Base-by-base conservation (phyloP, 2,888 invertebrate genomes). In the Dendrolimus pini region DNA sequence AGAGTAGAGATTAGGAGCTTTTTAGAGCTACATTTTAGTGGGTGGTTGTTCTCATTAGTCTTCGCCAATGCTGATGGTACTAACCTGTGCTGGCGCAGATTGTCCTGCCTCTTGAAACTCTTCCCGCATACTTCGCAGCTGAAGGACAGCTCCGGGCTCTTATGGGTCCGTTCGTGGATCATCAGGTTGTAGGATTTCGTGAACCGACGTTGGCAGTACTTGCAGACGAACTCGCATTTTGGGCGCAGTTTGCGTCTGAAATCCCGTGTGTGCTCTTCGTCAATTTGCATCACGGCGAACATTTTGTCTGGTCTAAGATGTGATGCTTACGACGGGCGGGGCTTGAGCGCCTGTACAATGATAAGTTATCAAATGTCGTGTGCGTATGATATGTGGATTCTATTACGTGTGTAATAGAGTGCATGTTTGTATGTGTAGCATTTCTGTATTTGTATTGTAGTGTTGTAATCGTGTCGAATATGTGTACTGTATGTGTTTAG, bases 161-260 rank as follows among this genome's bases (percentile, higher is more conserved):
- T 98, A 93, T 99, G 99, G 75, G 98, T 98, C 86, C 98, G 94
- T 89, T 99, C 99, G 93, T 99, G 99, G 78, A 99, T 99, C 94
- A 99, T 95, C 84, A 99, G 93, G 92, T 99, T 99, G 93, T 99
- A 99, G 70, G 97, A 96, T 92, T 99, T 99, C 81, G 98, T 98
- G 93, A 99, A 99, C 86, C 98, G 95, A 80, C 99, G 94, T 88
- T 96, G 96, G 93, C 99, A 99, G 92, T 96, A 99, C 90, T 97
- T 97, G 94, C 99, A 99, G 84, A 99, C 97, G 91, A 97, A 99
- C 92, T 99, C 98, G 93, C 98, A 98, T 93, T 98, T 98, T 79
- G 96, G 94, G 83, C 96, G 93, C 95, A 96, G 95, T 92, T 95
- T 95, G 91, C 95, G 94, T 91, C 95, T 93, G 92, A 95, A 95